Evolutionary conservation across 2,888 invertebrate genomes (phyloP), one percentile per base, ranked within the genome.

Genomic region (Dynastes hyllus): DNA sequence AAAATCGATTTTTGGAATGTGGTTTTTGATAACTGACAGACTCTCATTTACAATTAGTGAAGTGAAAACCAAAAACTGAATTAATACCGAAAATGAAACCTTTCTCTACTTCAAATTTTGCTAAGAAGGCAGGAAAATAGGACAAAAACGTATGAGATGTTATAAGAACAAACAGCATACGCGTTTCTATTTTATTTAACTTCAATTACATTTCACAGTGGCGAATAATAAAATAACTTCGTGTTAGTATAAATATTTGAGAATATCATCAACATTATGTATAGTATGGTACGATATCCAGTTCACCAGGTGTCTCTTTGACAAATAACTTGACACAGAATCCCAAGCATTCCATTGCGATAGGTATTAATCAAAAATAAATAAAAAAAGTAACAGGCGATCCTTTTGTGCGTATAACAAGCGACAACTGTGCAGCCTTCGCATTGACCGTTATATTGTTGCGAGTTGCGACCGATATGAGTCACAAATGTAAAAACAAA

Each of bases 401-500:
- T 61, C 27, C 58, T 58, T 45, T 40, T 73, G 40, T 45, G 22
- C 40, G 9, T 22, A n/a, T 37, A n/a, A 4, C 40, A 63, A 45
- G 45, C 11, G n/a, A 16, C 32, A 40, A 32, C 22, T 75, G 58
- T 45, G 55, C 22, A 22, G 9, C 29, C 61, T 75, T 75, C 45
- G 61, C 71, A 71, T 45, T 76, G 50, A 78, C 78, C 78, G 78
- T 78, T 78, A 78, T 51, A 32, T 77, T 45, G 50, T 53, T 69
- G 22, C 22, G 22, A 22, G 22, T 22, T 22, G 16, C 58, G 58
- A 61, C 55, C 53, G 61, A 67, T 37, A 78, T 78, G 78, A 71
- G 58, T 78, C 78, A 77, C 13, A 75, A 40, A 78, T 69, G 70
- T 70, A 78, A 78, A 78, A 78, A 69, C 78, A 78, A 78, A 77